Evolutionary conservation across 2,113 vertebrate genomes (phyloP), one percentile per base, ranked within the genome.

Genomic region (Bubalus kerabau): DNA sequence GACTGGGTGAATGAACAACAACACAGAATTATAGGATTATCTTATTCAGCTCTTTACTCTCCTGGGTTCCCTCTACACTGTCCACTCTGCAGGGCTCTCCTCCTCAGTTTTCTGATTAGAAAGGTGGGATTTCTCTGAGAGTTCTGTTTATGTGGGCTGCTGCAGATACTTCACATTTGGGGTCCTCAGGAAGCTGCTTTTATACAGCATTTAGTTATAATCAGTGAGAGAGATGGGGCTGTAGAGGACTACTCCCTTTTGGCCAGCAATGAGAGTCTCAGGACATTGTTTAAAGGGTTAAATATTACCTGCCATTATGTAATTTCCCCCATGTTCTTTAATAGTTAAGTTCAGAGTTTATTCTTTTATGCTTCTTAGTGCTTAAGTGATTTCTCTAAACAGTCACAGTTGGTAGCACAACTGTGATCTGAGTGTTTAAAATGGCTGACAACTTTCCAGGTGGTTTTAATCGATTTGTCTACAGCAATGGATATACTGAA

Each of bases 391-490:
- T 95, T 98, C 97, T 96, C 93, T 74, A 92, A 94, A 87, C 71
- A 85, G 74, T 97, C 88, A 92, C 94, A 96, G 87, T 83, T 97
- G 91, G 91, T 95, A 95, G 93, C 85, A 83, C 80, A 93, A 26
- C 89, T 87, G 54, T 94, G 95, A 97, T 83, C 83, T 74, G 71
- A 87, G 78, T 89, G 67, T 89, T 97, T 97, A 89, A 97, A 92
- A 94, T 96, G 91, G 78, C 89, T 95, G 83, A 98, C 83, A 93
- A 56, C 36, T 60, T 76, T 62, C 76, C 91, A 95, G 87, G 56
- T 96, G 78, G 87, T 95, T 97, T 93, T 74, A 86, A 82, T 95
- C 0, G 32, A 6, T 59, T 86, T 60, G 52, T 84, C 67, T 83
- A 40, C 32, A 84, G 78, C 16, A 19, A 23, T 84, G 57, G 36